A percentile compares a stretch with the other conserved stretches of the same genome.
Conservation (phyloP, 2,888 invertebrate species). For the Megastigmus dorsalis region DNA sequence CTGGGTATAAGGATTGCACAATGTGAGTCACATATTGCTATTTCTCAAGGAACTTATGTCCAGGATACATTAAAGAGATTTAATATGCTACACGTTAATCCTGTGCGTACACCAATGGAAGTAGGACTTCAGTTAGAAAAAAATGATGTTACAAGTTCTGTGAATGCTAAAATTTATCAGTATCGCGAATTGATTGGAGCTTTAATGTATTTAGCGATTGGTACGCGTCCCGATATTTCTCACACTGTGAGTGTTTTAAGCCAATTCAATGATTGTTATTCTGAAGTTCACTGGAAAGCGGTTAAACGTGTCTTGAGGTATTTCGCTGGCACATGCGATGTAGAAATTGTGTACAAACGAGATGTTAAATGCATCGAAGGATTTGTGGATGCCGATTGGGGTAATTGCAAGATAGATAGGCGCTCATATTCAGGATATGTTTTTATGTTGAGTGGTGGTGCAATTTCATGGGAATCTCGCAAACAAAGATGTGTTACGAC, state of each 20-base stretch:
- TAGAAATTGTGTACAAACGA: background rate
- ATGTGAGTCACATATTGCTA: background rate
- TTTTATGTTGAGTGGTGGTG: background rate
- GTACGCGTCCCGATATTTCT: slow-evolving; percentile 43
- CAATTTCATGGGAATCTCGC: slow-evolving; percentile 5
- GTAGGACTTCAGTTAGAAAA: slow-evolving; percentile 6
- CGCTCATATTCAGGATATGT: background rate
- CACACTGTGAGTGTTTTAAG: slow-evolving; percentile 34
- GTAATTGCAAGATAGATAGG: background rate
- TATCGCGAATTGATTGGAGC: slow-evolving; percentile 40
- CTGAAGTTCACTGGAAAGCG: background rate
- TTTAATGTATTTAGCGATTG: slow-evolving; percentile 35
- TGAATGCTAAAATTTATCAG: slow-evolving; percentile 13
- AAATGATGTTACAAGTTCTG: background rate
- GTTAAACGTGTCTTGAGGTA: background rate
- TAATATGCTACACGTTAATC: slow-evolving; percentile 36
- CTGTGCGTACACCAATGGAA: slow-evolving; percentile 24
- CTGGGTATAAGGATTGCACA: background rate
- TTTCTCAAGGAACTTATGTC: slow-evolving; percentile 32
- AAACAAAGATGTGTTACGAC: background rate
- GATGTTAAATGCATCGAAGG: background rate
- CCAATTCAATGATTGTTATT: slow-evolving; percentile 28
- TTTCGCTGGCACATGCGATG: background rate
- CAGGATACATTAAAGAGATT: slow-evolving; percentile 31
- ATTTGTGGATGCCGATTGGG: slow-evolving; percentile 4